phyloP scores from a whole-genome alignment of 1,140 invertebrate species.

The Pteromalus puparum region DNA sequence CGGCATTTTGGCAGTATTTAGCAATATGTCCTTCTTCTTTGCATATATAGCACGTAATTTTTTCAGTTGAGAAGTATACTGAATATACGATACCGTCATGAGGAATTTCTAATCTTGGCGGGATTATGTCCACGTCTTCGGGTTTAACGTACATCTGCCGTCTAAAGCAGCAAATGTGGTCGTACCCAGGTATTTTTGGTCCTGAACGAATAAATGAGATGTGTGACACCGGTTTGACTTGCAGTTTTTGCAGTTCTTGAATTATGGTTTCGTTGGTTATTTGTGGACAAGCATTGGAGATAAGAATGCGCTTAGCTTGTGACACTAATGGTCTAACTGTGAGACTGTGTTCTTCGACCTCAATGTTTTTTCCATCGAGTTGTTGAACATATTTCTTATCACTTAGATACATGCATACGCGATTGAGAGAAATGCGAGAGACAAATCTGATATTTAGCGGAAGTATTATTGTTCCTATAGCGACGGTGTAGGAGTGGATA shows the following conservation, averaged over 20 bases:
- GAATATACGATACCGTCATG: background rate
- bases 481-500: constrained; percentile 50
- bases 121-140: background rate
- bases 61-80: background rate
- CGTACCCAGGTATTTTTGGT: background rate
- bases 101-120: background rate
- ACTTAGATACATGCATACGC: constrained; percentile 51
- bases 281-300: constrained; percentile 55
- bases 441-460: constrained; percentile 49
- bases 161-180: constrained; percentile 12
- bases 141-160: constrained; percentile 9
- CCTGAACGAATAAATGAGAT: background rate
- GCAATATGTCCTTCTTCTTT: constrained; percentile 30
- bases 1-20: background rate
- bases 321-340: constrained; percentile 46
- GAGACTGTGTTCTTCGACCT: constrained; percentile 23
- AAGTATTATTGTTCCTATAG: constrained; percentile 41
- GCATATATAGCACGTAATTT: background rate
- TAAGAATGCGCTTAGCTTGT: constrained; percentile 53
- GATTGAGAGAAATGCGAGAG: constrained; percentile 53
- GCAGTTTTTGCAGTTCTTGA: background rate
- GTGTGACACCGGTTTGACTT: background rate
- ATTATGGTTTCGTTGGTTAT: constrained; percentile 47
- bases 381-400: constrained; percentile 45
- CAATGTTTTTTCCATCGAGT: constrained; percentile 39